phyloP scores from a whole-genome alignment of 2,113 vertebrate species.

The Patagioenas fasciata region DNA sequence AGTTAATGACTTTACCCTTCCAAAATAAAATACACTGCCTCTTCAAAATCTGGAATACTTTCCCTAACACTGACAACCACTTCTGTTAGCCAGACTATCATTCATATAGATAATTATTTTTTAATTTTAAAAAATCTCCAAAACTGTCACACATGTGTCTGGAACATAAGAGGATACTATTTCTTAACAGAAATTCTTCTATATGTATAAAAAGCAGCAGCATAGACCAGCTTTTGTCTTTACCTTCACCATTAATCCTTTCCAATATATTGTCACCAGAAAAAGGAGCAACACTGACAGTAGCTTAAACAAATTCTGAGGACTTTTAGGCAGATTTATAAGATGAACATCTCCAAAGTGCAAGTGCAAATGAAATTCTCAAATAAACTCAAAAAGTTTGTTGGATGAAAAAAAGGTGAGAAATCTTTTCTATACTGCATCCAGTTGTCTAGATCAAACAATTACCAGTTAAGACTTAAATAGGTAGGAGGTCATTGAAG shows the following conservation, averaged over 20 bases:
- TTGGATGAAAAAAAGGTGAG: neutral
- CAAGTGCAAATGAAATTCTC: neutral
- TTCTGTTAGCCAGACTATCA: neutral
- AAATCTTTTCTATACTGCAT: neutral
- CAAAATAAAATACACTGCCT: neutral
- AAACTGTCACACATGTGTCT: neutral
- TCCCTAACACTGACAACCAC: neutral
- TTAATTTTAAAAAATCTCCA: neutral
- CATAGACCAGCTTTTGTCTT: neutral
- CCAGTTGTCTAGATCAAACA: neutral
- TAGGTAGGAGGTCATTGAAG: neutral
- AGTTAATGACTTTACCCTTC: slow-evolving; percentile 14
- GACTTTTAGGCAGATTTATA: neutral
- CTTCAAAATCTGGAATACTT: neutral
- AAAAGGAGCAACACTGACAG: neutral
- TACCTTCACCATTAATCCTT: neutral
- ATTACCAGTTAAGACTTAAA: neutral
- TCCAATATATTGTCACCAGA: neutral
- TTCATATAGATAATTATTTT: neutral
- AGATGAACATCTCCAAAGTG: neutral
- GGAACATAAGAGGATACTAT: neutral
- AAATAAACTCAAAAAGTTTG: neutral
- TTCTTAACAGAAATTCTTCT: neutral
- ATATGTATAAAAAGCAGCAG: neutral
- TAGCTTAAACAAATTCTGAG: neutral